A percentile compares a stretch with the other conserved stretches of the same genome.
Evolutionary conservation across 2,888 invertebrate genomes (phyloP).

Genomic region (Bedellia somnulentella): DNA sequence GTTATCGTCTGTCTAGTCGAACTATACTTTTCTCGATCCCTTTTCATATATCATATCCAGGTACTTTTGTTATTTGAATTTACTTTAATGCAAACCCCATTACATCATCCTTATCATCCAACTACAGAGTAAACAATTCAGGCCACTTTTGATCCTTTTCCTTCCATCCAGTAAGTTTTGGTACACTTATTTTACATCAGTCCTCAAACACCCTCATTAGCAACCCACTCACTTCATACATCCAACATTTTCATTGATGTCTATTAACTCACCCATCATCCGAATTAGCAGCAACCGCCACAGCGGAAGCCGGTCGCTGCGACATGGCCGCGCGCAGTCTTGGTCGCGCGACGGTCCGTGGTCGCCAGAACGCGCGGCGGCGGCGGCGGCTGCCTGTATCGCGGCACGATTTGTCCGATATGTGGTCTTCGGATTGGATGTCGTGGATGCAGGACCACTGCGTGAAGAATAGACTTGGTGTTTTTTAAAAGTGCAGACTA

Average conservation of each 20-base stretch:
- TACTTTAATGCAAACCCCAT: too few species aligned
- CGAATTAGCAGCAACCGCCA: slow-evolving; percentile 1
- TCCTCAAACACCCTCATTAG: too few species aligned
- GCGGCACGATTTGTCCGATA: slow-evolving; percentile 21
- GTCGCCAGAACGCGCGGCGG: slow-evolving; percentile 8
- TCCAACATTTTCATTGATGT: too few species aligned
- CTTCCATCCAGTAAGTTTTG: too few species aligned
- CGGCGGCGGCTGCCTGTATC: slow-evolving; percentile 16
- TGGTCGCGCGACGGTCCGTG: slow-evolving; percentile 6
- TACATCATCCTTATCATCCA: too few species aligned
- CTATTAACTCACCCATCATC: not conserved
- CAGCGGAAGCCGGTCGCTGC: not conserved
- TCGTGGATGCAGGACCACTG: slow-evolving; percentile 95
- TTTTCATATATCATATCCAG: too few species aligned
- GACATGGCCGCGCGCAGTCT: not conserved
- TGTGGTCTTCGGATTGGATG: slow-evolving; percentile 70
- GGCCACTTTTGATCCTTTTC: too few species aligned
- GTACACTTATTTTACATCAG: too few species aligned
- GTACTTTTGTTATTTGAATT: too few species aligned
- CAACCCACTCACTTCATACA: not conserved
- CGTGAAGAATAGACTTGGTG: not conserved
- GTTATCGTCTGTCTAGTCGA: too few species aligned
- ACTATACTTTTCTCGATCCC: too few species aligned
- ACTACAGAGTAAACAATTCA: too few species aligned
- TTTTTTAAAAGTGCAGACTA: not conserved